Evolutionary conservation across 2,888 invertebrate species (phyloP), one percentile per base, ranked within the genome.

Genomic region (Pachycephus smyrnensis): DNA sequence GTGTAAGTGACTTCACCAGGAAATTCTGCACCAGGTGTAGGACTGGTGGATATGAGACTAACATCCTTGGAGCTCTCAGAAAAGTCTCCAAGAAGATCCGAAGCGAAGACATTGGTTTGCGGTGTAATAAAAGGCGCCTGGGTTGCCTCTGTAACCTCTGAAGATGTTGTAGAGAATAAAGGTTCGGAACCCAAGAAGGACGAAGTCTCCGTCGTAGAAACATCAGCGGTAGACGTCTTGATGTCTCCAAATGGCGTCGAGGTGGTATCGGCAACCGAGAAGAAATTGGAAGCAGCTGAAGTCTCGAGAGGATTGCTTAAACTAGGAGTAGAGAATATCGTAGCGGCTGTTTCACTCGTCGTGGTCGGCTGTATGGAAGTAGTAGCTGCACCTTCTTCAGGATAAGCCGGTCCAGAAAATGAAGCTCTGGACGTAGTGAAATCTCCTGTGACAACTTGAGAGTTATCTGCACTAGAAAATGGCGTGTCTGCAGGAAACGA

Each of bases 401-500:
- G 71, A 71, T 32, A 32, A 33, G 33, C 71, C 9, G 71, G 71
- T 71, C 12, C 31, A 23, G 71, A 71, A 31, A 71, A 71, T 6
- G 71, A 71, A 31, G 12, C 71, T 33, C 71, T 71, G 12, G 71
- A 33, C 71, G 71, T 71, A 9, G 12, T 30, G 9, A 55, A 55
- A 23, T 55, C 23, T 55, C 23, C 55, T 92, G 90, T 0, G 93
- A 92, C 1, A 88, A 36, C 75, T 2, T 71, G 36, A 11, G 40
- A 69, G 89, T 91, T 3, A 90, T 92, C 15, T 92, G 93, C 69
- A 84, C 87, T 55, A 77, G 90, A 12, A 84, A 90, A 2, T 90
- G 91, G 0, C 89, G 90, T 15, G 91, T 88, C 68, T 12, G 37
- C 40, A 55, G 75, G 31, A 32, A 23, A 40, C 71, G 76, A 69